These are phyloP conservation scores for Ladona fulva DNA, from an alignment of 1,140 invertebrate species.

Conservation along the genomic window DNA sequence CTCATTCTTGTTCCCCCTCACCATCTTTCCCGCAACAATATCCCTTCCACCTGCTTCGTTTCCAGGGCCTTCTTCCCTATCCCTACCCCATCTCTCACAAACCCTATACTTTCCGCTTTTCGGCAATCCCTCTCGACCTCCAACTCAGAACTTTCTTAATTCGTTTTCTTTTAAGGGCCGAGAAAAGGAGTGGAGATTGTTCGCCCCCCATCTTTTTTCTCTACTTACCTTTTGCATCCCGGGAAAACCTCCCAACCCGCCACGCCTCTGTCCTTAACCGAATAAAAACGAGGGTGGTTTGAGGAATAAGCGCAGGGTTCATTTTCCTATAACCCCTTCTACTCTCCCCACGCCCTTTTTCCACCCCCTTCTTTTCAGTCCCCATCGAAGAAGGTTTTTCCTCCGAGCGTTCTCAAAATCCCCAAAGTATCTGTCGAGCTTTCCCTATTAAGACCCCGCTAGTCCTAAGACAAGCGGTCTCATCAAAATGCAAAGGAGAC, in stretches of 20 bases:
- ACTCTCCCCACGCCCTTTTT: background rate
- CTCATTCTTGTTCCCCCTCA: too few species aligned
- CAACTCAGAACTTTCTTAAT: background rate
- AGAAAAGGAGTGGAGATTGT: background rate
- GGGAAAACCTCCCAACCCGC: background rate
- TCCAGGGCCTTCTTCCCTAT: background rate
- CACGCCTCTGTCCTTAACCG: background rate
- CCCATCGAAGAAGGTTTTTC: background rate
- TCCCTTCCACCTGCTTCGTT: background rate
- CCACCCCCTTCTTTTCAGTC: background rate
- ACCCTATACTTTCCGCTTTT: background rate
- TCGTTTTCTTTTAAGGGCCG: background rate
- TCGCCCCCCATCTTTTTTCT: background rate
- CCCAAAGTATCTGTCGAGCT: conserved; percentile 3
- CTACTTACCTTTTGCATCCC: background rate
- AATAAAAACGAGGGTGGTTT: background rate
- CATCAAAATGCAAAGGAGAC: conserved; percentile 9
- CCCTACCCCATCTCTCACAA: background rate
- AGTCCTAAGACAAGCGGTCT: conserved; percentile 3
- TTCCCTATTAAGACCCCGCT: conserved; percentile 1
- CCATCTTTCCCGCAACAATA: background rate
- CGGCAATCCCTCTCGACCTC: background rate
- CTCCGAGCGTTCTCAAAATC: background rate
- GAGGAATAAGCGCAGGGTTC: background rate
- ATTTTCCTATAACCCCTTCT: conserved; percentile 1